These are phyloP conservation scores for Pandion haliaetus DNA, from an alignment of 2,113 vertebrate genomes.

Conservation along the genomic window DNA sequence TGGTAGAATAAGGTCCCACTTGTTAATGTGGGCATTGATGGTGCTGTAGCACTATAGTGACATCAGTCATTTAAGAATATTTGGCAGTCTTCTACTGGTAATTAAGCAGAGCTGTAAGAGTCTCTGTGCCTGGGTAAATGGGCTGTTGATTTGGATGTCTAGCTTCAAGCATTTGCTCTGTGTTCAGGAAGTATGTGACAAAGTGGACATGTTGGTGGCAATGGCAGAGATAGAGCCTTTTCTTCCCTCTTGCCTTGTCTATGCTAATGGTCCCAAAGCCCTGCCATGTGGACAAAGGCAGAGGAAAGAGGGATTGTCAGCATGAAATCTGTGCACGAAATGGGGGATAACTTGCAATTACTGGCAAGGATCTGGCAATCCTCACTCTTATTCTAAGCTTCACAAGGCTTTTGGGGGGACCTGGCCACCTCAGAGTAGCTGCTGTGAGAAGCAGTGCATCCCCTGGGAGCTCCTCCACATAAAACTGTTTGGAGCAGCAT, in stretches of 20 bases:
- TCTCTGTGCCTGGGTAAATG: background rate
- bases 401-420: background rate
- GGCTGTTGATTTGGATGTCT: background rate
- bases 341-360: background rate
- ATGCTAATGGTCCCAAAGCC: background rate
- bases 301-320: background rate
- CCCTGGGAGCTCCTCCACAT: background rate
- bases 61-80: background rate
- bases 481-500: background rate
- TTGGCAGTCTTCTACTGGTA: background rate
- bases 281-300: background rate
- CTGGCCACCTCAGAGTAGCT: background rate
- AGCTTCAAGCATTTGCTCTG: background rate
- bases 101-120: background rate
- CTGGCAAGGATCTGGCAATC: background rate
- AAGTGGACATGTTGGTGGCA: background rate
- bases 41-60: background rate
- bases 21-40: rapidly evolving
- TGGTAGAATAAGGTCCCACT: background rate
- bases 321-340: background rate
- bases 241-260: background rate
- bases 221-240: background rate
- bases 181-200: background rate
- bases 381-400: background rate
- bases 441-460: background rate